phyloP scores from a whole-genome alignment of 2,113 vertebrate genomes.

The Prochilodus magdalenae region DNA sequence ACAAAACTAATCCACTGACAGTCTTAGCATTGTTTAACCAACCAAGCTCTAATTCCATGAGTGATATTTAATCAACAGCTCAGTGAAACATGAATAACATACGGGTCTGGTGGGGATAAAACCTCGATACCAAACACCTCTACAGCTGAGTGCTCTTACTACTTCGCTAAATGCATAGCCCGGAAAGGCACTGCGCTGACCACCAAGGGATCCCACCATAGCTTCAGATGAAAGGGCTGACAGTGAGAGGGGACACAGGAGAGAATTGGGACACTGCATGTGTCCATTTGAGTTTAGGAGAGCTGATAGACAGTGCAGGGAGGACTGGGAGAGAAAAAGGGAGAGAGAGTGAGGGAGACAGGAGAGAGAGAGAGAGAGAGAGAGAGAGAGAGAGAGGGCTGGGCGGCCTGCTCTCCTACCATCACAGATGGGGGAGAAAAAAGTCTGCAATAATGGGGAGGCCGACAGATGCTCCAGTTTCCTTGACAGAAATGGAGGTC shows the following conservation, averaged over 20 bases:
- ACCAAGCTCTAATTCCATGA: constrained; percentile 14
- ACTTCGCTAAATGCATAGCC: not conserved
- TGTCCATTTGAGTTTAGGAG: constrained; percentile 20
- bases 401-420: constrained; percentile 41
- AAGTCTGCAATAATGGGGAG: constrained; percentile 67
- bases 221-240: constrained; percentile 9
- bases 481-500: constrained; percentile 81
- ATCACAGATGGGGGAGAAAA: constrained; percentile 48
- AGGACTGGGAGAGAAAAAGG: not conserved
- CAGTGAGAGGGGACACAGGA: constrained; percentile 18
- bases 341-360: not conserved
- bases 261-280: constrained; percentile 27
- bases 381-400: not conserved
- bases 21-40: constrained; percentile 20
- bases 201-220: not conserved
- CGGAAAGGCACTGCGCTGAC: not conserved
- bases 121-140: not conserved
- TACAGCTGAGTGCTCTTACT: not conserved
- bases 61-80: constrained; percentile 28
- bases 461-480: constrained; percentile 78
- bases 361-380: not conserved
- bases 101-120: not conserved
- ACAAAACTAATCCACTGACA: not conserved
- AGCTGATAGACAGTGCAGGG: constrained; percentile 7
- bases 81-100: constrained; percentile 27